A percentile compares a stretch with the other conserved stretches of the same genome.
phyloP scores from a whole-genome alignment of 2,888 invertebrate species.

The Ethmia dodecea region DNA sequence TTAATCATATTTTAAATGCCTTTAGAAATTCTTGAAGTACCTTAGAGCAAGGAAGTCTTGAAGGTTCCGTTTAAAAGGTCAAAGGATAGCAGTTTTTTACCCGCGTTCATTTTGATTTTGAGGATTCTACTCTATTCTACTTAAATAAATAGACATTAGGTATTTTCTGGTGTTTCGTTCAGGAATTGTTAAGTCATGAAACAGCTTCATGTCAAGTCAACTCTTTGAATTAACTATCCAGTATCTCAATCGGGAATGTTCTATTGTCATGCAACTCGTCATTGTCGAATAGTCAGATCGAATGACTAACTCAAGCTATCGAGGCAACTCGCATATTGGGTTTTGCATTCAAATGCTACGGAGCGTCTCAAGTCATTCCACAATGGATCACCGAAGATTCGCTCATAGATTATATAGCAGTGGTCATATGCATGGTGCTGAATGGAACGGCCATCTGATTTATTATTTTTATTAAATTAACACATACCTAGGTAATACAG shows the following conservation, averaged over 20 bases:
- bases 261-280: not conserved
- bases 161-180: too few species aligned
- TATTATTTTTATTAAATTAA: too few species aligned
- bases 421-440: too few species aligned
- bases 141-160: too few species aligned
- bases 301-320: constrained; percentile 24
- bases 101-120: too few species aligned
- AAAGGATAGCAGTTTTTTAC: too few species aligned
- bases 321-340: constrained; percentile 1
- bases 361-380: not conserved
- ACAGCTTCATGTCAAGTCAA: not conserved
- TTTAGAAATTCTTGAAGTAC: constrained; percentile 34
- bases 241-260: not conserved
- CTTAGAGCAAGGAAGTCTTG: constrained; percentile 13
- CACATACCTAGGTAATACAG: too few species aligned
- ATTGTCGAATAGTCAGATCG: not conserved
- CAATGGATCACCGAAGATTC: constrained; percentile 13
- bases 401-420: too few species aligned
- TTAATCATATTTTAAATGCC: constrained; percentile 55
- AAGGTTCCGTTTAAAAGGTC: constrained; percentile 15
- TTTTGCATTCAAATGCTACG: not conserved
- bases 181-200: too few species aligned
- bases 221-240: not conserved
- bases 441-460: too few species aligned
- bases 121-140: too few species aligned